A percentile compares a stretch with the other conserved stretches of the same genome.
These are phyloP conservation scores for Bursaphelenchus okinawaensis DNA, from an alignment of 2,888 invertebrate genomes.

Conservation along the genomic window DNA sequence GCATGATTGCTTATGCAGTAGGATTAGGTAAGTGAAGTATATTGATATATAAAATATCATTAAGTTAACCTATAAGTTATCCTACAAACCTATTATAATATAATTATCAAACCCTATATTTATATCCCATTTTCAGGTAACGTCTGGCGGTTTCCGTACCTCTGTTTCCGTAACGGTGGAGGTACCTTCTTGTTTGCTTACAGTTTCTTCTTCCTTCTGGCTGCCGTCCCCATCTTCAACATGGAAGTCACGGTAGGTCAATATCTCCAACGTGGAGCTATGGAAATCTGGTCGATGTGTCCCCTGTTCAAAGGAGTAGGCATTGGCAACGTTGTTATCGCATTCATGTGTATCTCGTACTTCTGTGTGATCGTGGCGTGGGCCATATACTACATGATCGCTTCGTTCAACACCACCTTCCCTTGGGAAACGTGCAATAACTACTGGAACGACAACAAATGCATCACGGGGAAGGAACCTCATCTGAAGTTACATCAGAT, in stretches of 20 bases:
- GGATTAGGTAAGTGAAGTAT: constrained; percentile 45
- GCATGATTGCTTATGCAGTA: constrained; percentile 57
- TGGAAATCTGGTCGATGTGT: constrained; percentile 56
- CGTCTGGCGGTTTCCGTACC: constrained; percentile 58
- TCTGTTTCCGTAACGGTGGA: constrained; percentile 58
- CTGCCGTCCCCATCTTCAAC: constrained; percentile 56
- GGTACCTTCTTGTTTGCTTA: constrained; percentile 57
- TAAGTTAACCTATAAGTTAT: background rate
- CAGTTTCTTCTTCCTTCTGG: constrained; percentile 52
- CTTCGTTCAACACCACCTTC: constrained; percentile 45
- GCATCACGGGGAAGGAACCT: constrained; percentile 28
- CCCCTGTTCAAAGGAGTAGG: constrained; percentile 56
- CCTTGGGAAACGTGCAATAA: constrained; percentile 57
- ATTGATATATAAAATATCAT: background rate
- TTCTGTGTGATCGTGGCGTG: constrained; percentile 57
- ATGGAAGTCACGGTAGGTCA: constrained; percentile 55
- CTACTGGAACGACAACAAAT: constrained; percentile 18
- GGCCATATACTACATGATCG: constrained; percentile 58
- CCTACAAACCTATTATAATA: background rate
- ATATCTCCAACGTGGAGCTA: constrained; percentile 56
- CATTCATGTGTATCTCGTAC: constrained; percentile 57
- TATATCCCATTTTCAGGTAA: constrained; percentile 50
- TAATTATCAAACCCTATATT: too few species aligned
- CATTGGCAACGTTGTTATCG: constrained; percentile 56
- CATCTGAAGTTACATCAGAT: constrained; percentile 23